Base-by-base conservation (phyloP, 1,140 invertebrate species). In the Melipona quadrifasciata region DNA sequence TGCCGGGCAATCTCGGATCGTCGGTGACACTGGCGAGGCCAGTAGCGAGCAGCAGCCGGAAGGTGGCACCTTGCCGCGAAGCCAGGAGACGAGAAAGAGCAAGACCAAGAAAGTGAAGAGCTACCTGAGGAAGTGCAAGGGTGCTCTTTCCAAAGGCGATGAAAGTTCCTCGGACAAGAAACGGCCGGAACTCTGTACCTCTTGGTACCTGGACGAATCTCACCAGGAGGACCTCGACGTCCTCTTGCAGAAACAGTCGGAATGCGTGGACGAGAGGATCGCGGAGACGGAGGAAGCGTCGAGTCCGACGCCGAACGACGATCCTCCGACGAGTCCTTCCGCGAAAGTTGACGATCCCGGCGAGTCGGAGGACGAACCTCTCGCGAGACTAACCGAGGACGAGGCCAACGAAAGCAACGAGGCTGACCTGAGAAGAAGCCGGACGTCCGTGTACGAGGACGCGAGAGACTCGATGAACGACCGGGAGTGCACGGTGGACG, bases 101-200 rank as follows among this genome's bases (percentile, higher is more conserved):
- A 95, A 93, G 85, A 92, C 94, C 16, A 94, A 94, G 82, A 92
- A 94, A 34, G 94, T 95, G n/a, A 95, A 95, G 85, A 95, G 90
- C 85, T 95, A 95, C 86, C 90, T 95, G 79, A 93, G 93, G 82
- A 95, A 94, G 68, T 95, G 94, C 86, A 95, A 95, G 86, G 94
- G 94, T 17, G 94, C 95, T 21, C 84, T 94, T 16, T 92, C 92
- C 53, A 93, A 87, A 58, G 87, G 85, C 51, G 92, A 93, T n/a
- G 94, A 94, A 71, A 79, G 72, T n/a, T 86, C 90, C 14, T 82
- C 90, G 27, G 92, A 94, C 78, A 92, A 91, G 81, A 92, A 91
- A 80, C 90, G 89, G n/a, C 80, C 84, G 17, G 89, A 91, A 47
- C 90, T 87, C 61, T 86, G 85, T 73, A 93, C 91, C n/a, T 94